Conservation (phyloP, 1,140 invertebrate genomes). For the Leptinotarsa lineolata region DNA sequence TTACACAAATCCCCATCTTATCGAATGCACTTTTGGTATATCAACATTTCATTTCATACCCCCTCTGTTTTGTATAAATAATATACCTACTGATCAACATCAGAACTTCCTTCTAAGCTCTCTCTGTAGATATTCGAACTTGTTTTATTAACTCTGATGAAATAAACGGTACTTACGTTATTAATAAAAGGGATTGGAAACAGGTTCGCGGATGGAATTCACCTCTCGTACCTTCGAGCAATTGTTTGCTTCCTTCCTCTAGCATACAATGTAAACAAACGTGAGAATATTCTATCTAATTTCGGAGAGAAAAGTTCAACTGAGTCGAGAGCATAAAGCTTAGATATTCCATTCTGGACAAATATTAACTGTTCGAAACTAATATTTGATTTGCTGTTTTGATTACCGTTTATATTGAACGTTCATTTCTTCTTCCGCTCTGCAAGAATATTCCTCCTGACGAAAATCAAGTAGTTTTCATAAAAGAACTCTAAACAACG, state of each 20-base stretch:
- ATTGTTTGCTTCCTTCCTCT: slow-evolving; percentile 28
- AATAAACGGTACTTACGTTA: slow-evolving; percentile 18
- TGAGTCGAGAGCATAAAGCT: neutral
- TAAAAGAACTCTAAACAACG: no score
- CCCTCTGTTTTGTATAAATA: neutral
- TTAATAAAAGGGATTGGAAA: slow-evolving; percentile 28
- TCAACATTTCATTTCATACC: no score
- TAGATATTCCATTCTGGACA: slow-evolving; percentile 20
- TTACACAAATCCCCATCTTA: no score
- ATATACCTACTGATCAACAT: slow-evolving; percentile 6
- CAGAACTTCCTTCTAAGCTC: neutral
- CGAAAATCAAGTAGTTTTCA: no score
- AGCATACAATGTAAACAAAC: slow-evolving; percentile 19
- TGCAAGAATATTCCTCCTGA: neutral
- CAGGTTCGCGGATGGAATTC: slow-evolving; percentile 11
- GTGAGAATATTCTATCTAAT: slow-evolving; percentile 27
- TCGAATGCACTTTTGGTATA: no score
- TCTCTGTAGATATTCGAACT: neutral
- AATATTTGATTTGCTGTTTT: slow-evolving; percentile 24
- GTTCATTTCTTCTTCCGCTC: neutral
- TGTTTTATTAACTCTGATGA: slow-evolving; percentile 20
- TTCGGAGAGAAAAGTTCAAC: slow-evolving; percentile 22
- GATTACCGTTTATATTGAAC: neutral
- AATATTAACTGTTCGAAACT: slow-evolving; percentile 24
- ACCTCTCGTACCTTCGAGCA: slow-evolving; percentile 27